Evolutionary conservation across 2,797 vertebrate genomes (phyloP).

Genomic region (Emydoidea blandingii): DNA sequence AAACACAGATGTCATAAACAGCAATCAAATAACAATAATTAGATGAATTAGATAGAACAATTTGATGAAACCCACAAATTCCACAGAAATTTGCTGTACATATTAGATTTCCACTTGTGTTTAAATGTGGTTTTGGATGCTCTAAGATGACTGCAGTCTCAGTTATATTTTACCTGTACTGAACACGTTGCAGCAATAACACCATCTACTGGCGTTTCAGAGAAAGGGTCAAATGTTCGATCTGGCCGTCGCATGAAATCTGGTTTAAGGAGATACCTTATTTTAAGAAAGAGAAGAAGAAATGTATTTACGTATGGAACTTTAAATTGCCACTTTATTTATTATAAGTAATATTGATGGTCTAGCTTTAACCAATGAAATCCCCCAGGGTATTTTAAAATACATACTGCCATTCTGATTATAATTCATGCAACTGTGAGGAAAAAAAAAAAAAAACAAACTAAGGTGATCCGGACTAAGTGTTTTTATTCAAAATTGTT

Average conservation of each 20-base stretch:
- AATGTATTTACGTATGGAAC: not conserved
- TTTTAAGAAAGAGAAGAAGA: not conserved
- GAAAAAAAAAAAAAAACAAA: not conserved
- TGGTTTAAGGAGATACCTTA: conserved; percentile 89
- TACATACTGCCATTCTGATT: not conserved
- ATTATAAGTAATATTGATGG: not conserved
- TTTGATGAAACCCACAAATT: not conserved
- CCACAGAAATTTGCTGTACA: not conserved
- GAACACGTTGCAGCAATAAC: conserved; percentile 98
- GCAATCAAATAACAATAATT: not conserved
- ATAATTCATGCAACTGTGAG: not conserved
- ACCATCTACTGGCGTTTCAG: conserved; percentile 97
- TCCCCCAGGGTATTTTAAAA: not conserved
- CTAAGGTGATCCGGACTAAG: fast-evolving
- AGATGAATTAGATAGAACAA: not conserved
- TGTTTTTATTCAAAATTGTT: not conserved
- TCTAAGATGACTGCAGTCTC: not conserved
- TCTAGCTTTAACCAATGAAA: not conserved
- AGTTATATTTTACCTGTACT: conserved; percentile 88
- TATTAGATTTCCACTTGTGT: not conserved
- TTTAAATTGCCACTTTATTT: not conserved
- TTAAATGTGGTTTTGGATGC: not conserved
- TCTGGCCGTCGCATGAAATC: conserved; percentile 98
- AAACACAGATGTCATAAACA: not conserved
- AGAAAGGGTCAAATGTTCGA: conserved; percentile 97